Base-by-base conservation (phyloP, 2,888 invertebrate species). In the Ochropleura leucogaster region DNA sequence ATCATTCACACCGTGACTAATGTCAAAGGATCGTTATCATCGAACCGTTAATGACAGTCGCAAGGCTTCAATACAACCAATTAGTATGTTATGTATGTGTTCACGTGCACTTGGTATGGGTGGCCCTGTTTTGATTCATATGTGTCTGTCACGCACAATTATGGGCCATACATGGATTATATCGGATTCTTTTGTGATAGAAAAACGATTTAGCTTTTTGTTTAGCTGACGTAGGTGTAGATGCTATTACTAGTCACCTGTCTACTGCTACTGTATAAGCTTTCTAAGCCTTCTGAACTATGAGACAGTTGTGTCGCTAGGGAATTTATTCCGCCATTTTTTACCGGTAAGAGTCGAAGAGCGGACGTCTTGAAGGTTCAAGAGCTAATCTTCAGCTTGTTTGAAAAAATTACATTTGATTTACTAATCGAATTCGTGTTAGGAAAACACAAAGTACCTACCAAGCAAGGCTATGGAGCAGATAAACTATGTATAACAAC, bases 61-160 rank as follows among this genome's bases (percentile, higher is more conserved):
- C 85, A 85, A 85, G 88, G 87, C 82, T 87, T 87, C 83, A 66
- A 76, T 72, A 81, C 63, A 75, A 49, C 55, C 75, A 79, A 84
- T 84, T 84, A 84, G 74, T 74, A 84, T 81, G 80, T 81, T 55
- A 70, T 68, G 47, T 71, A 68, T 72, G 44, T 63, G 44, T 63
- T 66, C 72, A 77, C 66, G 66, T 74, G 62, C 64, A 77, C 60
- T 73, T 69, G 40, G 6, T 70, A 74, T 72, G 68, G 71, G 62
- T 59, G 65, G 72, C 57, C 57, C 55, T 68, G 55, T 73, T 67
- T 63, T 60, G 69, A 74, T 70, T 67, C n/a, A 53, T 53, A 72
- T 30, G 18, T 12, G 59, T 77, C 5, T 68, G 72, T 65, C 78
- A 74, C 71, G 71, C 72, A 74, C 53, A 46, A 49, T 65, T 30